Evolutionary conservation across 2,888 invertebrate species (phyloP), one percentile per base, ranked within the genome.

Genomic region (Dione vanillae): DNA sequence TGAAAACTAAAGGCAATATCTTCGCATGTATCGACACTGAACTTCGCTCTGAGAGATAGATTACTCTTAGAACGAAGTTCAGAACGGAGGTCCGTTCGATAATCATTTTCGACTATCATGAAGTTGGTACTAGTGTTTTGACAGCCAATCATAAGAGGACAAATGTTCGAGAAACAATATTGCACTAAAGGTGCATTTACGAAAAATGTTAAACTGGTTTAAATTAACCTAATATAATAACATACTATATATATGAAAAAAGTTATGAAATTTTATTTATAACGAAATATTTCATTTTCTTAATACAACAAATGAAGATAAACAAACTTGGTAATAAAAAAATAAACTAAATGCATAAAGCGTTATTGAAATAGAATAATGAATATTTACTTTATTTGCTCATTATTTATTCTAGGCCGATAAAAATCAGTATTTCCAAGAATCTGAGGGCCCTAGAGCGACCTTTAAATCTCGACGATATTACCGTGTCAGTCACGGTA

Each of bases 331-430:
- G 12, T 27, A 27, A 27, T 20, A 0, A 20, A 41, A 58, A 16
- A 58, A 19, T 12, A 59, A 41, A 3, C 12, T 41, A 20, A 59
- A 14, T 59, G 41, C 19, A 43, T 40, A 59, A 59, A 58, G 19
- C 41, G 8, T 59, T 43, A 41, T 59, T 43, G 43, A 59, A 45
- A 20, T 61, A 11, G 45, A 61, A 27, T 61, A 45, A 61, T 27
- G 16, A 61, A 16, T 45, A 59, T 43, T 61, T 43, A 27, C 35
- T 61, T 27, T 45, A 61, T 61, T n/a, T 35, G 16, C 45, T 54
- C 52, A 62, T 69, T 52, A 54, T 37, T 62, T 69, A 52, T 54
- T 69, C 62, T 69, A 69, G 68, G 47, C 54, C 40, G 68, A 69
- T 69, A 69, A 69, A 62, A 61, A 61, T 59, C 27, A 12, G 19